Base-by-base conservation (phyloP, 2,888 invertebrate species). In the Pammene aurita region DNA sequence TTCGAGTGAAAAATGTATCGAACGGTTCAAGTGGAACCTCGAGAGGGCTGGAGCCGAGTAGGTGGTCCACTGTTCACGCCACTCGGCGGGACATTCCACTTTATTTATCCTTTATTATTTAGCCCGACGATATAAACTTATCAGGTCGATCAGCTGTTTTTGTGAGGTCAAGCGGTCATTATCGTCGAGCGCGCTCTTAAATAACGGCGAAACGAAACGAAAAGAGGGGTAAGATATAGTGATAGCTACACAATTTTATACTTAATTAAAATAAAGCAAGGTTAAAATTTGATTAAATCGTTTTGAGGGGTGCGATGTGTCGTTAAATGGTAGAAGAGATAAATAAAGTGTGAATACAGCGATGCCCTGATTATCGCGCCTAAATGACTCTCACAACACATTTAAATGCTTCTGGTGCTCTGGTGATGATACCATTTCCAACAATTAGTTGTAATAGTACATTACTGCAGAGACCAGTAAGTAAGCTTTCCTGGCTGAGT, bases 1-100 rank as follows among this genome's bases (percentile, higher is more conserved):
- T 87, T 82, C 84, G 78, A 79, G 82, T 83, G 86, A 87, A 86
- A 87, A 87, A 88, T 86, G 84, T 87, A 89, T 89, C 86, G 89
- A 85, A 80, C 83, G 81, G 81, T 78, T 72, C 72, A 85, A 87
- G 86, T 86, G 86, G 81, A 83, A 82, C 84, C 86, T 83, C 86
- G 76, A 79, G 84, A 82, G 84, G 83, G 85, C 82, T 80, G 78
- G 82, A 82, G 79, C 79, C 81, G 84, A 83, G 86, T 86, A 86
- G 85, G 86, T 85, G 75, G 80, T 80, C 80, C 73, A 73, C 72
- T 83, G 77, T 52, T 13, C 6, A 13, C n/a, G 54, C 34, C 78
- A 80, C 78, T 80, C 81, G 78, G 84, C 46, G 60, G 69, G 69
- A 69, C 60, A 65, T 60, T 69, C 52, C 58, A 52, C 58, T 64